A percentile compares a stretch with the other conserved stretches of the same genome.
These are phyloP conservation scores for Calidris pugnax DNA, from an alignment of 2,113 vertebrate genomes.

Conservation along the genomic window DNA sequence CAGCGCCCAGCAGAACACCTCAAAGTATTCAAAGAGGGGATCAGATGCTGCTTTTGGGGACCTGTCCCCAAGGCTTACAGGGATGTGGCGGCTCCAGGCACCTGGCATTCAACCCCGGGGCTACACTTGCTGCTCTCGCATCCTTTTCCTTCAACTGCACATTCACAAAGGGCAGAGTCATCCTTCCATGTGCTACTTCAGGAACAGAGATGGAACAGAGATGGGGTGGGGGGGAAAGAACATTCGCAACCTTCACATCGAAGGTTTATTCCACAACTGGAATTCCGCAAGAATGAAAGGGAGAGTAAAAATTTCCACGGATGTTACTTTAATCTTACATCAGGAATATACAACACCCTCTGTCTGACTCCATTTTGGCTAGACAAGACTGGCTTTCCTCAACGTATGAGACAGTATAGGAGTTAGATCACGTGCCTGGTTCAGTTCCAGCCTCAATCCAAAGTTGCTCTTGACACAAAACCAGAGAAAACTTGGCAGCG, in stretches of 20 bases:
- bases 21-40: neutral
- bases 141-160: neutral
- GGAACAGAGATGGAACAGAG: neutral
- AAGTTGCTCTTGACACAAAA: conserved; percentile 57
- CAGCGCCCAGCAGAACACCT: neutral
- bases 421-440: conserved; percentile 27
- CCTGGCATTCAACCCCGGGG: neutral
- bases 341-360: neutral
- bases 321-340: neutral
- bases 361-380: conserved; percentile 18
- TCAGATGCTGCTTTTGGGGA: neutral
- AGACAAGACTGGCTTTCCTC: neutral
- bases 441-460: conserved; percentile 41
- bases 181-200: neutral
- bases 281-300: neutral
- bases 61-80: neutral
- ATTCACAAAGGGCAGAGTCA: neutral
- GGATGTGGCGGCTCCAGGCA: neutral
- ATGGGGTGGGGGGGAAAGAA: neutral
- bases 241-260: neutral
- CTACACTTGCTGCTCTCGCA: neutral
- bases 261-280: neutral
- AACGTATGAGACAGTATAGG: neutral
- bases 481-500: conserved; percentile 59
- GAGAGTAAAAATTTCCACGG: neutral